A percentile compares a stretch with the other conserved stretches of the same genome.
Evolutionary conservation across 1,140 invertebrate genomes (phyloP).

Genomic region (Sarcophaga peregrina): DNA sequence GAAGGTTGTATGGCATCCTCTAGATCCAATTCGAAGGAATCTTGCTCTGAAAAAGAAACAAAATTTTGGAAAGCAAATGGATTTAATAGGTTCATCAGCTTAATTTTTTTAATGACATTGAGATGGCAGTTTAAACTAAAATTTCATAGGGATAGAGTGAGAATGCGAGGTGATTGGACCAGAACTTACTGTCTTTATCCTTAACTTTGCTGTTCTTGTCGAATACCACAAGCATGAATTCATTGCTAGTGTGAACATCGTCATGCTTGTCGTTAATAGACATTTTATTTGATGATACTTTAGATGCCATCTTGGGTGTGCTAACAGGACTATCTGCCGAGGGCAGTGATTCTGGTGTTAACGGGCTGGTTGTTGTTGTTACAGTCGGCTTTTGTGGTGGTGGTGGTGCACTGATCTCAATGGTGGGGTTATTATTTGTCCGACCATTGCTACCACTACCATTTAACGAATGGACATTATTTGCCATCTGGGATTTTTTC

Average conservation of each 20-base stretch:
- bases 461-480: background rate
- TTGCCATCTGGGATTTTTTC: background rate
- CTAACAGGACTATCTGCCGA: background rate
- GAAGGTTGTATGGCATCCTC: slow-evolving; percentile 76
- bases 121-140: slow-evolving; percentile 19
- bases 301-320: slow-evolving; percentile 14
- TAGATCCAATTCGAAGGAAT: slow-evolving; percentile 72
- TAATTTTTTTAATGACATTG: background rate
- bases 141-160: slow-evolving; percentile 12
- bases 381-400: background rate
- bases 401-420: slow-evolving; percentile 62
- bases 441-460: slow-evolving; percentile 26
- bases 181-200: slow-evolving; percentile 67
- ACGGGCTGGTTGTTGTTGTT: slow-evolving; percentile 31
- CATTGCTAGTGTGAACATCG: slow-evolving; percentile 70
- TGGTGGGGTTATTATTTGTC: slow-evolving; percentile 54
- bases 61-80: background rate
- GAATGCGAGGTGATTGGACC: background rate
- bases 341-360: slow-evolving; percentile 32
- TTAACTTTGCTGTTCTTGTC: slow-evolving; percentile 69
- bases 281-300: slow-evolving; percentile 18
- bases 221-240: slow-evolving; percentile 84
- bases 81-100: background rate
- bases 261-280: slow-evolving; percentile 58
- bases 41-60: slow-evolving; percentile 65